Conservation (phyloP, 2,113 vertebrate genomes). For the Pelusios castaneus region DNA sequence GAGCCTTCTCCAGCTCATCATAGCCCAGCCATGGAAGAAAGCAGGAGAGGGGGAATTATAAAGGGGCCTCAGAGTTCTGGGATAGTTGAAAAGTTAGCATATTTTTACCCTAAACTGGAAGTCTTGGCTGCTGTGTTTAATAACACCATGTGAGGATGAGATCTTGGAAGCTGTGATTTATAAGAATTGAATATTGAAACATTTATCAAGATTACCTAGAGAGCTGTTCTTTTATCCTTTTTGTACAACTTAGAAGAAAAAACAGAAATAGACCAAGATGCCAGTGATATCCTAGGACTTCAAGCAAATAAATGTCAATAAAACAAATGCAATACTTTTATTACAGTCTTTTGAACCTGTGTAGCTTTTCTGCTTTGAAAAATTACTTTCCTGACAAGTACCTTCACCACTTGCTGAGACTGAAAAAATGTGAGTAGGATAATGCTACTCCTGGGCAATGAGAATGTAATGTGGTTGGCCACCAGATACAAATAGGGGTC, state of each 20-base stretch:
- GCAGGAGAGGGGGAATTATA: not conserved
- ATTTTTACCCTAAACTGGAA: not conserved
- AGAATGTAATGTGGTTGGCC: not conserved
- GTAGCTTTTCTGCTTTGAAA: not conserved
- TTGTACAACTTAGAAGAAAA: not conserved
- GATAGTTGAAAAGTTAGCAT: not conserved
- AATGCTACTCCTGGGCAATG: slow-evolving; percentile 18
- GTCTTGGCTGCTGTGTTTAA: not conserved
- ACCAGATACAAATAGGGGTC: not conserved
- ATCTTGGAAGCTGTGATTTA: slow-evolving; percentile 9
- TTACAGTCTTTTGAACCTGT: slow-evolving; percentile 23
- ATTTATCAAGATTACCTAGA: not conserved
- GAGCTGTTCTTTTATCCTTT: slow-evolving; percentile 4
- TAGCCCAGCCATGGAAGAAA: not conserved
- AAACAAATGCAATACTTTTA: not conserved
- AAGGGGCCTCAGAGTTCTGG: not conserved
- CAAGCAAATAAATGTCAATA: not conserved
- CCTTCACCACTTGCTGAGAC: not conserved
- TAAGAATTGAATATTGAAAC: slow-evolving; percentile 5
- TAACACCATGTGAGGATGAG: not conserved
- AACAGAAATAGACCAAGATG: not conserved
- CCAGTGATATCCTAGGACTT: not conserved
- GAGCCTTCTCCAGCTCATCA: not conserved
- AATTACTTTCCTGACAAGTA: too few relatives aligned
- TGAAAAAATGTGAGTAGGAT: slow-evolving; percentile 35